A percentile compares a stretch with the other conserved stretches of the same genome.
Evolutionary conservation across 2,797 vertebrate genomes (phyloP).

Genomic region (Macropodus opercularis): DNA sequence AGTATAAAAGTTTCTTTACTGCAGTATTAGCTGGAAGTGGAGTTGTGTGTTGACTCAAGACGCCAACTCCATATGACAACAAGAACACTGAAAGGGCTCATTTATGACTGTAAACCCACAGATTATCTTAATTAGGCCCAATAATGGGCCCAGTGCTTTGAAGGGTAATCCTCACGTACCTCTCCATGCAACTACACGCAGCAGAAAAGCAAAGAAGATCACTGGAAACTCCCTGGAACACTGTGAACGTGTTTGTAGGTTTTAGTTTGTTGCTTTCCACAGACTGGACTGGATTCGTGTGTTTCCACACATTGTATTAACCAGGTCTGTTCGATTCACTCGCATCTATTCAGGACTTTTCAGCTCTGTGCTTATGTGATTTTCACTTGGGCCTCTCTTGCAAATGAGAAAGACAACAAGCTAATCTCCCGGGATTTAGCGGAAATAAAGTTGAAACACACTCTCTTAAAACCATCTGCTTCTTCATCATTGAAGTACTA

Average conservation of each 20-base stretch:
- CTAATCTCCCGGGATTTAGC: slow-evolving; percentile 34
- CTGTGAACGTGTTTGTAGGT: slow-evolving; percentile 46
- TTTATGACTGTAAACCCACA: slow-evolving; percentile 50
- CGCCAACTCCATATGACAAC: slow-evolving; percentile 28
- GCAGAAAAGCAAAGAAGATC: slow-evolving; percentile 27
- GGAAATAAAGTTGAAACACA: slow-evolving; percentile 42
- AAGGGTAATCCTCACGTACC: slow-evolving; percentile 46
- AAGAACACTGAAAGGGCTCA: slow-evolving; percentile 35
- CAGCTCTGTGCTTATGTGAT: slow-evolving; percentile 39
- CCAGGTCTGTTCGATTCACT: background rate
- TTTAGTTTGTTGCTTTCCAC: background rate
- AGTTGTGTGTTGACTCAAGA: slow-evolving; percentile 51
- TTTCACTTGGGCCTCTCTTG: slow-evolving; percentile 29
- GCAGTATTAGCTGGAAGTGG: slow-evolving; percentile 36
- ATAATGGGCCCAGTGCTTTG: slow-evolving; percentile 54
- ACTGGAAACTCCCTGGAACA: slow-evolving; percentile 61
- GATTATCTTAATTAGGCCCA: slow-evolving; percentile 70
- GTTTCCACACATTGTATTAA: background rate
- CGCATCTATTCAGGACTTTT: slow-evolving; percentile 23
- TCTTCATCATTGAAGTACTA: slow-evolving; percentile 12
- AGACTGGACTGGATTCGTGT: background rate
- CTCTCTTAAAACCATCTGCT: slow-evolving; percentile 12
- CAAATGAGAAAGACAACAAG: slow-evolving; percentile 49
- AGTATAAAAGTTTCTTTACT: slow-evolving; percentile 33
- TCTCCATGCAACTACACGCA: slow-evolving; percentile 51